A percentile compares a stretch with the other conserved stretches of the same genome.
Evolutionary conservation across 2,797 vertebrate species (phyloP).

Genomic region (Pipistrellus nathusii): DNA sequence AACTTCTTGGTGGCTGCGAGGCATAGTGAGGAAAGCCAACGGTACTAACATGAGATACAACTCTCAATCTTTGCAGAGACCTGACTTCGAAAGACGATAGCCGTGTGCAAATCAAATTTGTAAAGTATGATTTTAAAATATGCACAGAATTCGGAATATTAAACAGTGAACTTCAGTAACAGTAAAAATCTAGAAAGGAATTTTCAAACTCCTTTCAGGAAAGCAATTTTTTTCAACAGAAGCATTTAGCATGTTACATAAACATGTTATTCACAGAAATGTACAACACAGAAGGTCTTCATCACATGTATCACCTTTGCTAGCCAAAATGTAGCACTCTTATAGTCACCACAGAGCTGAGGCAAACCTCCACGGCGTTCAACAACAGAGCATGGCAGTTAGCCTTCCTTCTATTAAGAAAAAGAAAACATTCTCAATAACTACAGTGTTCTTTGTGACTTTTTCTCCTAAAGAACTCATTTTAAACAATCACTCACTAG

Average conservation of each 20-base stretch:
- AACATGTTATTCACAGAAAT: slow-evolving; percentile 86
- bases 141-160: slow-evolving; percentile 16
- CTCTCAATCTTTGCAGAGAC: background rate
- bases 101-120: background rate
- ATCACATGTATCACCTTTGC: slow-evolving; percentile 85
- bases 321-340: slow-evolving; percentile 83
- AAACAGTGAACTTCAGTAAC: slow-evolving; percentile 47
- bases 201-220: slow-evolving; percentile 79
- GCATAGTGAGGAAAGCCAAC: background rate
- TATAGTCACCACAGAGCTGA: slow-evolving; percentile 75
- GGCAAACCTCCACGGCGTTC: slow-evolving; percentile 78
- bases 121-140: slow-evolving; percentile 11
- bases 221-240: slow-evolving; percentile 83
- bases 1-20: background rate
- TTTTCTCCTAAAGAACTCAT: slow-evolving; percentile 21
- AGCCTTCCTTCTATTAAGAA: slow-evolving; percentile 50
- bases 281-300: slow-evolving; percentile 86
- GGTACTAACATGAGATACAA: background rate
- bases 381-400: slow-evolving; percentile 70
- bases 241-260: slow-evolving; percentile 85
- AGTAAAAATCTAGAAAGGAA: slow-evolving; percentile 72
- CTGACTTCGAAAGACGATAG: background rate
- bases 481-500: slow-evolving; percentile 47
- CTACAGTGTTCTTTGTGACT: slow-evolving; percentile 46
- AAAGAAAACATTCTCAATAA: slow-evolving; percentile 6